Evolutionary conservation across 2,888 invertebrate genomes (phyloP), one percentile per base, ranked within the genome.

Genomic region (Orthosia gothica): DNA sequence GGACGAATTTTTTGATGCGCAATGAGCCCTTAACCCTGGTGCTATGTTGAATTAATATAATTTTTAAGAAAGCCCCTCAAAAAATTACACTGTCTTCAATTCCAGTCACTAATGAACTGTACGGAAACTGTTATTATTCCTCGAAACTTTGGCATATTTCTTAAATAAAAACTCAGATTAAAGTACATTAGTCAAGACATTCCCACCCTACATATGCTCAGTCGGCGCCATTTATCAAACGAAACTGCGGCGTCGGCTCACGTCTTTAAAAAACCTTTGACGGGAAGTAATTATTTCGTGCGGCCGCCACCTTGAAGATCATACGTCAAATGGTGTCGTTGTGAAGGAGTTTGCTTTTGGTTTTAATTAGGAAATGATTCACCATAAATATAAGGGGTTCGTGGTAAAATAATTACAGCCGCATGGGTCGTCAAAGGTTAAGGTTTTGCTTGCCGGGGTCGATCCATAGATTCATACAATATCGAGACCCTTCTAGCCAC

Each of bases 201-300:
- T 77, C 54, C 55, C 20, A 49, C 52, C 23, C 45, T 5, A 23
- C 55, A 63, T 49, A 65, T 69, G 61, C 61, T 61, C 26, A 32
- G 68, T 16, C 57, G 57, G 70, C 58, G 49, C 68, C 85, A 76
- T 85, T 85, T 84, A 76, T 85, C 85, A 85, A 76, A 78, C 12
- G 79, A 74, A 69, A 77, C 64, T n/a, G 61, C 61, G 71, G 62
- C 71, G 67, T 64, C 59, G 52, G 52, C 50, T 61, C 59, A 26
- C 58, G 65, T 70, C 52, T 81, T 64, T 52, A 57, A 81, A 70
- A 84, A 80, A 63, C 75, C 79, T 74, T 87, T 80, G 78, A 71
- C 57, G 74, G 45, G 26, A 72, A 76, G 83, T 75, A 78, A 85
- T 85, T 85, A 86, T 86, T 81, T 81, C 32, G 57, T 61, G 67